phyloP scores from a whole-genome alignment of 2,888 invertebrate genomes.

The Minunthozetes semirufus region DNA sequence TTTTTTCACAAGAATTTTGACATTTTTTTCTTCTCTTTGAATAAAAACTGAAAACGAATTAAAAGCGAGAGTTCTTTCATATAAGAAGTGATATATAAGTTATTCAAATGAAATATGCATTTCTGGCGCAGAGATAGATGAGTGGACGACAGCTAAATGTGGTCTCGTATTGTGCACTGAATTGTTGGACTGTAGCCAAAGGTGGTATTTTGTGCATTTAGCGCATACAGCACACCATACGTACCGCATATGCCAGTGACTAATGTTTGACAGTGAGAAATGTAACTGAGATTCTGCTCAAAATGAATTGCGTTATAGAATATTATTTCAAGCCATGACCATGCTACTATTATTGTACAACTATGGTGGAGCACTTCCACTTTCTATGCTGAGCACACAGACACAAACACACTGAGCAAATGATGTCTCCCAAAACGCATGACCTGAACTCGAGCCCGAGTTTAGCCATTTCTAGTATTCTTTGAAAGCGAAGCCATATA shows the following conservation, averaged over 20 bases:
- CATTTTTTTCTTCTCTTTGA: too few relatives aligned
- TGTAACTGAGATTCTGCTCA: neutral
- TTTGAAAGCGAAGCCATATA: neutral
- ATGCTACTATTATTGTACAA: too few relatives aligned
- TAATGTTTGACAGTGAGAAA: slow-evolving; percentile 24
- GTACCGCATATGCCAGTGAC: slow-evolving; percentile 20
- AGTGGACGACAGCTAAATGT: slow-evolving; percentile 25
- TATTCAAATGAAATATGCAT: too few relatives aligned
- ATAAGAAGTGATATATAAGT: neutral
- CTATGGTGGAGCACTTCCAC: neutral
- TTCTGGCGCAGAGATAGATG: neutral
- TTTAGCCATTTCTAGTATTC: neutral
- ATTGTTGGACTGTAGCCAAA: slow-evolving; percentile 27
- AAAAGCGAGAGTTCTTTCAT: too few relatives aligned
- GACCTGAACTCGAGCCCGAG: slow-evolving; percentile 11
- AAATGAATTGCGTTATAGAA: slow-evolving; percentile 25
- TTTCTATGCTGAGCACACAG: neutral
- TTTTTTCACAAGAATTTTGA: too few relatives aligned
- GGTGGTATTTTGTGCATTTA: slow-evolving; percentile 2
- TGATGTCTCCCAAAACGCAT: slow-evolving; percentile 26
- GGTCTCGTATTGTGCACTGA: slow-evolving; percentile 14
- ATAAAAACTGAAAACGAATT: too few relatives aligned
- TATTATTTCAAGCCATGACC: slow-evolving; percentile 4
- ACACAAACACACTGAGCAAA: too few relatives aligned
- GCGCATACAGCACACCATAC: neutral